Evolutionary conservation across 2,888 invertebrate genomes (phyloP).

Genomic region (Perithous albicinctus): DNA sequence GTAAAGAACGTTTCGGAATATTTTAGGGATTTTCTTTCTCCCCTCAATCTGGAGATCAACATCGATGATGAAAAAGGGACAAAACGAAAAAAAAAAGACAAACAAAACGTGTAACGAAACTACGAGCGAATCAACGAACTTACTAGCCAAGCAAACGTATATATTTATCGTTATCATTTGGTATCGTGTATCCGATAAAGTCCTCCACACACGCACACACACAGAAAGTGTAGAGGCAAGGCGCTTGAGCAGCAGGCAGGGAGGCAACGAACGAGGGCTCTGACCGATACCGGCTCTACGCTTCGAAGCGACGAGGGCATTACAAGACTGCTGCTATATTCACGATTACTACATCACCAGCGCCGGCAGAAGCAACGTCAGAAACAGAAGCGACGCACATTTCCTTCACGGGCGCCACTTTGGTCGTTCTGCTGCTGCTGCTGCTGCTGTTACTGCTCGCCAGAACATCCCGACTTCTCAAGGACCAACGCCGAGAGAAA

Average conservation of each 20-base stretch:
- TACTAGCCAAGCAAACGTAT: slow-evolving; percentile 16
- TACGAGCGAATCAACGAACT: slow-evolving; percentile 13
- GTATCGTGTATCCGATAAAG: slow-evolving; percentile 74
- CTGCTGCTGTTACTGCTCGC: neutral
- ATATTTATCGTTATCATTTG: slow-evolving; percentile 71
- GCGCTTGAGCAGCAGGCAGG: slow-evolving; percentile 31
- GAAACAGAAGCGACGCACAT: slow-evolving; percentile 12
- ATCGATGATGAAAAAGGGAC: neutral
- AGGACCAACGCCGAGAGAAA: slow-evolving; percentile 41
- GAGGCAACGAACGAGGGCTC: slow-evolving; percentile 69
- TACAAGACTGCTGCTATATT: slow-evolving; percentile 45
- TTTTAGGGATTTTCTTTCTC: slow-evolving; percentile 3
- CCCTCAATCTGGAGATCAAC: neutral
- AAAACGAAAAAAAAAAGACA: neutral
- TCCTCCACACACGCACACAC: neutral
- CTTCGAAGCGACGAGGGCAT: slow-evolving; percentile 60
- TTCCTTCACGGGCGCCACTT: slow-evolving; percentile 47
- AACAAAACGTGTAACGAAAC: slow-evolving; percentile 16
- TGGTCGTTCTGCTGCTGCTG: slow-evolving; percentile 18
- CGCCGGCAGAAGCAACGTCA: slow-evolving; percentile 1
- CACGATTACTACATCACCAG: slow-evolving; percentile 55
- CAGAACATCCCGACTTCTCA: slow-evolving; percentile 12
- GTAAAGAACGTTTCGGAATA: neutral
- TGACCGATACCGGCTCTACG: slow-evolving; percentile 77
- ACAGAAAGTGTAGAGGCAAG: slow-evolving; percentile 1